These are phyloP conservation scores for Mastomys coucha DNA, from an alignment of 2,113 vertebrate genomes.

Conservation along the genomic window DNA sequence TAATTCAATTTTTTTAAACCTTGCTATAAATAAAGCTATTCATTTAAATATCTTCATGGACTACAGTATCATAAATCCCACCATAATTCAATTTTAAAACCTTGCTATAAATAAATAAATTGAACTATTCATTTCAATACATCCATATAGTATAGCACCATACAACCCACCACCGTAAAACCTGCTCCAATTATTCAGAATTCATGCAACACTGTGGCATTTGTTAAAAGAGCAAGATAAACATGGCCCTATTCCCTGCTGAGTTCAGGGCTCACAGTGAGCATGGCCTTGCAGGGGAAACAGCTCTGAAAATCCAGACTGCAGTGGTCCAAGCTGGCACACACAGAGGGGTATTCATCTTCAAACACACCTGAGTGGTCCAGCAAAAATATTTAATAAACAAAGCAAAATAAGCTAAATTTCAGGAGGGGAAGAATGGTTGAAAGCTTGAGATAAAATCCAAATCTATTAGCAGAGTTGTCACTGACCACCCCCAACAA, in stretches of 20 bases:
- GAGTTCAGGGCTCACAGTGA: neutral
- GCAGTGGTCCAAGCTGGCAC: neutral
- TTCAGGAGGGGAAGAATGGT: no score
- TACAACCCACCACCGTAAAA: neutral
- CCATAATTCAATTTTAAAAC: no score
- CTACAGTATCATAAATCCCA: neutral
- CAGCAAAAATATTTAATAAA: neutral
- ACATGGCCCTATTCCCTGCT: neutral
- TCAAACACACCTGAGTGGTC: neutral
- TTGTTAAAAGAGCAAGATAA: neutral
- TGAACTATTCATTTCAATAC: no score
- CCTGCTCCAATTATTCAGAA: neutral
- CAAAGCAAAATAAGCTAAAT: neutral
- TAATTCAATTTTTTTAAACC: neutral
- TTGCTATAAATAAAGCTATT: neutral
- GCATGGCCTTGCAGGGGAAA: accelerated
- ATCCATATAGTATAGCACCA: no score
- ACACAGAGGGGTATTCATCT: neutral
- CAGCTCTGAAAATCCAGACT: neutral
- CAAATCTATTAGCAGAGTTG: neutral
- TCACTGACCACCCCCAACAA: neutral
- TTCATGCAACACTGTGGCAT: accelerated
- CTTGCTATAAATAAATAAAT: no score
- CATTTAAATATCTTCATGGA: neutral
- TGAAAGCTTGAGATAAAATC: neutral